These are phyloP conservation scores for Caenorhabditis brenneri DNA, from an alignment of 1,140 invertebrate genomes.

Conservation along the genomic window DNA sequence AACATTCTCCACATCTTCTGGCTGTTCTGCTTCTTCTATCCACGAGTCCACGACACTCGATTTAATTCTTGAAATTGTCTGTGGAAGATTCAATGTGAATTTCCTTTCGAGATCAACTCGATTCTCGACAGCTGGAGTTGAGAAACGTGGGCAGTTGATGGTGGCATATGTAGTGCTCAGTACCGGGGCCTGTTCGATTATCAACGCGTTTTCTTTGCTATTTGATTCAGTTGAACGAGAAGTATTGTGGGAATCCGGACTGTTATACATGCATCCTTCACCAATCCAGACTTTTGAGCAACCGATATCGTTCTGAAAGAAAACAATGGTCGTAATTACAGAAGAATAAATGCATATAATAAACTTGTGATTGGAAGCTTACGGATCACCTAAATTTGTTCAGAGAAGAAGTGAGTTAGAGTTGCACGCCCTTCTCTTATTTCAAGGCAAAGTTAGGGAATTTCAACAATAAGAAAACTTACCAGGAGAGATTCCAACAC, in stretches of 20 bases:
- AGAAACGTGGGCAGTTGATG: neutral
- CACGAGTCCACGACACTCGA: neutral
- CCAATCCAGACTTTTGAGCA: neutral
- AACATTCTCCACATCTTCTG: neutral
- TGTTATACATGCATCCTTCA: neutral
- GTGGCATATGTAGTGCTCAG: neutral
- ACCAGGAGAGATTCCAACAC: neutral
- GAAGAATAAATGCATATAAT: neutral
- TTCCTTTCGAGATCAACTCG: neutral
- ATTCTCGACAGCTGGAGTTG: neutral
- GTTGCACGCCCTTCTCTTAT: no score
- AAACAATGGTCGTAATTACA: no score
- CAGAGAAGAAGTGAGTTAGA: no score
- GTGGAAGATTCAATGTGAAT: neutral
- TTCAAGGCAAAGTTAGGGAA: no score
- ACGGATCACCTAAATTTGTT: no score
- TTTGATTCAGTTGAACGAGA: no score
- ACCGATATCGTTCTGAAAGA: neutral
- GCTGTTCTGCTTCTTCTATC: neutral
- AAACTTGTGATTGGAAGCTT: no score
- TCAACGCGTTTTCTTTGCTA: no score
- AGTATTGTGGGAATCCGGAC: no score
- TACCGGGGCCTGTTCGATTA: neutral
- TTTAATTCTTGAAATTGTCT: neutral
- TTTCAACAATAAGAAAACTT: neutral